Conservation (phyloP, 2,113 vertebrate genomes). For the Lipophrys pholis region DNA sequence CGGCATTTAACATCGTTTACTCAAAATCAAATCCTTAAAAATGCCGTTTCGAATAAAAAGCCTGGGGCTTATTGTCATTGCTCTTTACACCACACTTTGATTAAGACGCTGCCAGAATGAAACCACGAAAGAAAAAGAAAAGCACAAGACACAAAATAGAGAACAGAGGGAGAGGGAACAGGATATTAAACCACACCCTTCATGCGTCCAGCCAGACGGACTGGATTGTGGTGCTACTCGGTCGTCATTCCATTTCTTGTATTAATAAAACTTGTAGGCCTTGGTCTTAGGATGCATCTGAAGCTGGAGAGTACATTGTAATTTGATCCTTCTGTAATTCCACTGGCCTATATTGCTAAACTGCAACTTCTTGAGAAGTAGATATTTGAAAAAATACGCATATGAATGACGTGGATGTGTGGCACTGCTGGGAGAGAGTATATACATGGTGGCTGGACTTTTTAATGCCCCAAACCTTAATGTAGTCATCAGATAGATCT, state of each 20-base stretch:
- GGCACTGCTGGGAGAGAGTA: not conserved
- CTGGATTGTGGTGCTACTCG: conserved; percentile 11
- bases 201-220: conserved; percentile 56
- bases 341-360: not conserved
- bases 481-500: conserved; percentile 16
- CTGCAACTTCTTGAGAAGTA: not conserved
- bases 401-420: conserved; percentile 19
- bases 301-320: not conserved
- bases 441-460: conserved; percentile 32
- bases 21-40: too few species aligned
- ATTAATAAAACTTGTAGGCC: conserved; percentile 30
- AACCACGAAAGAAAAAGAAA: conserved; percentile 28
- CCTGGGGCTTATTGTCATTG: not conserved
- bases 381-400: conserved; percentile 19
- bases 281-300: conserved; percentile 9
- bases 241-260: conserved; percentile 20
- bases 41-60: too few species aligned
- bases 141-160: conserved; percentile 38
- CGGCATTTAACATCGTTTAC: too few species aligned
- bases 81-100: conserved; percentile 32
- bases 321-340: not conserved
- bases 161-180: conserved; percentile 53
- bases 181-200: conserved; percentile 82
- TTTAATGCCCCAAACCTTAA: conserved; percentile 29
- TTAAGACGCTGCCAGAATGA: conserved; percentile 29